phyloP scores from a whole-genome alignment of 2,113 vertebrate species.

The Mirounga angustirostris region DNA sequence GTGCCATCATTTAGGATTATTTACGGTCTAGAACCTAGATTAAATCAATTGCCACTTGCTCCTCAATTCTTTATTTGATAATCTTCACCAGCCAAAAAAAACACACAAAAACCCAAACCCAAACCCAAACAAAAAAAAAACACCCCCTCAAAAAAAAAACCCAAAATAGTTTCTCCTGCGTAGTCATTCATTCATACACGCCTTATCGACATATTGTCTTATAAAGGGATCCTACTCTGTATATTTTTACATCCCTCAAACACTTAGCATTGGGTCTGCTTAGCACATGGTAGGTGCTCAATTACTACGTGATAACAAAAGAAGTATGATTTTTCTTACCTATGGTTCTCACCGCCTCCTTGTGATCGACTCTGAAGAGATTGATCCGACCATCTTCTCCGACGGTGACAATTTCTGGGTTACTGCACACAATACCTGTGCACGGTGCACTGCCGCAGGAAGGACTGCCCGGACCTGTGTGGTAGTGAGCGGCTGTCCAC shows the following conservation, averaged over 20 bases:
- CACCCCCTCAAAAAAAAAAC: background rate
- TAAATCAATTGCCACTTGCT: background rate
- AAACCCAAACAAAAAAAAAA: no score
- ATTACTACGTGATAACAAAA: background rate
- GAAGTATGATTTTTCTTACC: conserved; percentile 86
- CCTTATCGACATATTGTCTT: background rate
- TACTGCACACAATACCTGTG: conserved; percentile 93
- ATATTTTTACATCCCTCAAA: background rate
- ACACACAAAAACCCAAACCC: background rate
- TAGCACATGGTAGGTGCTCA: background rate
- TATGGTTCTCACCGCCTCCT: conserved; percentile 91
- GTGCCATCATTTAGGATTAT: background rate
- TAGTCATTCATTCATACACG: background rate
- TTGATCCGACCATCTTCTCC: conserved; percentile 97
- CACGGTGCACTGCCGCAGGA: conserved; percentile 92
- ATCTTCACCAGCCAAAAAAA: background rate
- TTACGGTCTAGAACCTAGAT: conserved; percentile 22
- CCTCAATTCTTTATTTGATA: background rate
- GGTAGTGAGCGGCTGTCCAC: conserved; percentile 93
- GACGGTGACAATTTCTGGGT: conserved; percentile 95
- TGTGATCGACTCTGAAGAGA: conserved; percentile 94
- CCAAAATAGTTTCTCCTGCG: background rate
- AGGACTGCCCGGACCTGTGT: conserved; percentile 81
- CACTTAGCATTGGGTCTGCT: background rate
- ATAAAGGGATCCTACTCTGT: conserved; percentile 8